A percentile compares a stretch with the other conserved stretches of the same genome.
Evolutionary conservation across 2,797 vertebrate species (phyloP).

Genomic region (Columba guinea): DNA sequence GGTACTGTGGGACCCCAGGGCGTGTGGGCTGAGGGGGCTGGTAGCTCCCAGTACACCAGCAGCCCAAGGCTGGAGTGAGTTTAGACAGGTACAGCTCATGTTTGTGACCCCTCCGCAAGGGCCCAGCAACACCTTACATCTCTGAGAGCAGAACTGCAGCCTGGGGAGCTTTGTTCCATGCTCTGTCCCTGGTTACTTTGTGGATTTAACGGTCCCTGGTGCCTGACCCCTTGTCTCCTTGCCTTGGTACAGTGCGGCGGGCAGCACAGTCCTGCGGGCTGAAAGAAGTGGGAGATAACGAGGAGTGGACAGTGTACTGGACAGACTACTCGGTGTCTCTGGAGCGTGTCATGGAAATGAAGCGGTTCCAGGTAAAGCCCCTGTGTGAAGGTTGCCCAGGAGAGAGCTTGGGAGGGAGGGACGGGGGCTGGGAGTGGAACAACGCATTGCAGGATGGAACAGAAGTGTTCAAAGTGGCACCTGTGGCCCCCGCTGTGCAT

Average conservation of each 20-base stretch:
- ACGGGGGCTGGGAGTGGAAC: accelerated
- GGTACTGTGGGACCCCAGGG: not conserved
- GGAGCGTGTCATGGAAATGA: slow-evolving; percentile 80
- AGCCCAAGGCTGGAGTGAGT: not conserved
- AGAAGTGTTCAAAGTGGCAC: not conserved
- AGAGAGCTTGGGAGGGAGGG: not conserved
- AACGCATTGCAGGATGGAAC: not conserved
- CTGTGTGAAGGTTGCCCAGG: too few relatives aligned
- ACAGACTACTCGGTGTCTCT: slow-evolving; percentile 75
- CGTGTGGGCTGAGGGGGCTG: not conserved
- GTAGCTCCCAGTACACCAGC: not conserved
- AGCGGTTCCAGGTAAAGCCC: slow-evolving; percentile 80
- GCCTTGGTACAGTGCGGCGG: slow-evolving; percentile 73
- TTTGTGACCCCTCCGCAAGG: not conserved
- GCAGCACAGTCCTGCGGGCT: slow-evolving; percentile 75
- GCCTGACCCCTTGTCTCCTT: not conserved
- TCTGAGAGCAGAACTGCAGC: not conserved
- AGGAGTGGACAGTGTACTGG: slow-evolving; percentile 80
- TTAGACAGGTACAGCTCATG: not conserved
- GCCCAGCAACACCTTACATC: not conserved
- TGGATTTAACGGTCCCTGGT: not conserved
- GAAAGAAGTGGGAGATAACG: slow-evolving; percentile 73
- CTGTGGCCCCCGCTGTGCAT: not conserved
- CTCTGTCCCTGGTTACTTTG: not conserved
- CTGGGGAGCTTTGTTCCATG: accelerated